Conservation (phyloP, 2,113 vertebrate genomes). For the Chaenogobius annularis region DNA sequence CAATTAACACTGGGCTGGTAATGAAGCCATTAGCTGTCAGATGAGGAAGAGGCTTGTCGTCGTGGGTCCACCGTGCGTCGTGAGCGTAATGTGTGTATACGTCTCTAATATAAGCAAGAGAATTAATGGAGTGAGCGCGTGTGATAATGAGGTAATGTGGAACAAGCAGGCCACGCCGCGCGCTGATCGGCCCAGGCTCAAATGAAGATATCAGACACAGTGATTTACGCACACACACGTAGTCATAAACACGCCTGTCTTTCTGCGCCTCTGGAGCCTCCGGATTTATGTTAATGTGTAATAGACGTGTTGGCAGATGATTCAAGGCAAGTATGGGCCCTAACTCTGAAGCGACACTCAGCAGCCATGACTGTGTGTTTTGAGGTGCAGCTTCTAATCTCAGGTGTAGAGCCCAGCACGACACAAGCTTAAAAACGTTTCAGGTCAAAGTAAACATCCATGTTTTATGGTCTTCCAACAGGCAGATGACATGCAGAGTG, state of each 20-base stretch:
- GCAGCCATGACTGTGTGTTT: constrained; percentile 21
- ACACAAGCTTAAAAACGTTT: too few species aligned
- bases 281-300: neutral
- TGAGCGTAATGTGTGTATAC: constrained; percentile 34
- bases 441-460: too few species aligned
- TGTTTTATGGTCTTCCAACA: too few species aligned
- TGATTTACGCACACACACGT: constrained; percentile 73
- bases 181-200: constrained; percentile 81
- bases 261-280: neutral
- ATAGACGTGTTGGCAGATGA: constrained; percentile 19
- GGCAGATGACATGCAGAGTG: too few species aligned
- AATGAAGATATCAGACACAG: constrained; percentile 88
- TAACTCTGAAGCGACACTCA: constrained; percentile 12
- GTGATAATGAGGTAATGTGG: constrained; percentile 97
- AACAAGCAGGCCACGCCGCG: constrained; percentile 86
- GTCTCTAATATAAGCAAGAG: constrained; percentile 88
- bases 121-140: constrained; percentile 94
- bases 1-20: constrained; percentile 93
- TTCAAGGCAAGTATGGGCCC: constrained; percentile 17
- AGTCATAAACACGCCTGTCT: constrained; percentile 63
- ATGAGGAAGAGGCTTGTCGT: constrained; percentile 90
- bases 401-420: constrained; percentile 7
- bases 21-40: constrained; percentile 98
- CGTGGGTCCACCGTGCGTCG: constrained; percentile 73
- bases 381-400: constrained; percentile 26